These are phyloP conservation scores for honey bee (Apis mellifera) DNA, from an alignment of 1,140 invertebrate genomes.

Conservation along the genomic window Amel_HAv3.1 CM009936.2:15877001-15877500, in stretches of 20 bases:
- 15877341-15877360: not conserved
- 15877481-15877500: too few relatives aligned
- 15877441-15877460: too few relatives aligned
- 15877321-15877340: not conserved
- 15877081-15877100: not conserved
- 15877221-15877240: not conserved
- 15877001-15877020: not conserved
- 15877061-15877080: too few relatives aligned
- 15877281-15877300: not conserved
- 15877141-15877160: not conserved
- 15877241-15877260: not conserved
- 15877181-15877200: conserved; percentile 9
- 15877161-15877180: not conserved
- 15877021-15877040: not conserved
- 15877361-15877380: not conserved
- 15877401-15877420: not conserved
- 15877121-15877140: not conserved
- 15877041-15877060: not conserved
- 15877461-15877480: too few relatives aligned
- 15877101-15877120: not conserved
- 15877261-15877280: not conserved
- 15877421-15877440: too few relatives aligned
- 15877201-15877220: conserved; percentile 25
- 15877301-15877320: not conserved
- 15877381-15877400: not conserved